A percentile compares a stretch with the other conserved stretches of the same genome.
phyloP scores from a whole-genome alignment of 2,888 invertebrate genomes.

The Scotopteryx bipunctaria region DNA sequence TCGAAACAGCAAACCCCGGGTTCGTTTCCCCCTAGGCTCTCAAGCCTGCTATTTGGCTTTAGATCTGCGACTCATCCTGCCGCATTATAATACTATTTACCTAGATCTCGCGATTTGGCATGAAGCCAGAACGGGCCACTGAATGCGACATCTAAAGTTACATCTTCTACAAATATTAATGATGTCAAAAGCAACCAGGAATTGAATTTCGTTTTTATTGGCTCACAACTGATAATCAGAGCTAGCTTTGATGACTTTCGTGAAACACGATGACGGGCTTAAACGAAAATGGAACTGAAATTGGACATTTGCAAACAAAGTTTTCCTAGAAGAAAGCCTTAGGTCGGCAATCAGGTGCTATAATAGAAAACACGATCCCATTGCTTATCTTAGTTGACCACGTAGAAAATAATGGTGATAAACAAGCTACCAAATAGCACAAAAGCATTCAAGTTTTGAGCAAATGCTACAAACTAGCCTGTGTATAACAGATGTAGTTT shows the following conservation, averaged over 20 bases:
- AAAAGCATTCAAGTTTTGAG: too few relatives aligned
- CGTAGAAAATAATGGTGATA: too few relatives aligned
- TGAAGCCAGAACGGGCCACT: constrained; percentile 28
- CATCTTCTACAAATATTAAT: constrained; percentile 45
- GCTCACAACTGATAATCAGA: neutral
- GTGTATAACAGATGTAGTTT: too few relatives aligned
- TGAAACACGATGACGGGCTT: neutral
- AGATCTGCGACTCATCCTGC: constrained; percentile 16
- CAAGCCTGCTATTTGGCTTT: constrained; percentile 17
- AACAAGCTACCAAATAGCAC: too few relatives aligned
- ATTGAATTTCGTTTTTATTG: constrained; percentile 23
- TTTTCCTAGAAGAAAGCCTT: too few relatives aligned
- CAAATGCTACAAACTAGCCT: too few relatives aligned
- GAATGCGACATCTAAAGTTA: constrained; percentile 37
- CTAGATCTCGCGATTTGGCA: constrained; percentile 34
- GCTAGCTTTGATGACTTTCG: neutral
- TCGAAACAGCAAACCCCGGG: neutral
- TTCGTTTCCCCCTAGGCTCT: constrained; percentile 10
- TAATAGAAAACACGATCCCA: too few relatives aligned
- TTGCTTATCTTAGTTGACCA: too few relatives aligned
- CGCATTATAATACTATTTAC: constrained; percentile 29
- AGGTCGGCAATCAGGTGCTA: too few relatives aligned
- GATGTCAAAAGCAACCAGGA: constrained; percentile 39
- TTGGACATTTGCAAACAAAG: too few relatives aligned
- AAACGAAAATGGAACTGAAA: too few relatives aligned